Evolutionary conservation across 2,797 vertebrate genomes (phyloP).

Genomic region (Sus cebifrons): DNA sequence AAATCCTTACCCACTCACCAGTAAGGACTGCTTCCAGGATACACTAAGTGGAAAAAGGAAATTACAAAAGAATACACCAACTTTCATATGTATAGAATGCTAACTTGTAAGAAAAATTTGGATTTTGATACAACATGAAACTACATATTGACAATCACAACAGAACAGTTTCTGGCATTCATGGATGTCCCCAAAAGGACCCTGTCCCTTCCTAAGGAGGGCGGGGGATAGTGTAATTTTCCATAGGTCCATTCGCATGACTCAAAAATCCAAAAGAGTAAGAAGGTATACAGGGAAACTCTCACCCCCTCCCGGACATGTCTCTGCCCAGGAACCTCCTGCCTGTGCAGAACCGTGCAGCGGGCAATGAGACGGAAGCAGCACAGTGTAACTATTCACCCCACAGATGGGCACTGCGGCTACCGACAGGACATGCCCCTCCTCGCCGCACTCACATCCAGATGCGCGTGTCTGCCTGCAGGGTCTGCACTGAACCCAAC

Average conservation of each 20-base stretch:
- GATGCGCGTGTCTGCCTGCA: accelerated
- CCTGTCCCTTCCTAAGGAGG: not conserved
- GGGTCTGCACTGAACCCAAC: accelerated
- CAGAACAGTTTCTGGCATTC: not conserved
- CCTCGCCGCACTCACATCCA: accelerated
- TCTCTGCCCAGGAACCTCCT: not conserved
- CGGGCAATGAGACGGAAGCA: accelerated
- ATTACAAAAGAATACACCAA: no score
- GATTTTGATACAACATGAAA: not conserved
- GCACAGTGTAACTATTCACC: accelerated
- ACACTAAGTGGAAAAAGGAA: not conserved
- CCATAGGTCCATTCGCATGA: not conserved
- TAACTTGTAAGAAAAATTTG: not conserved
- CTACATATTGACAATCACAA: not conserved
- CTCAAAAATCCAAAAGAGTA: not conserved
- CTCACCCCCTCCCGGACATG: accelerated
- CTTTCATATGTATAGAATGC: no score
- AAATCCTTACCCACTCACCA: not conserved
- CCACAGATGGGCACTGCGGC: accelerated
- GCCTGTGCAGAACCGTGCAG: not conserved
- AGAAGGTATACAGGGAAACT: not conserved
- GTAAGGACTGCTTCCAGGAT: not conserved
- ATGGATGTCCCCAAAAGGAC: not conserved
- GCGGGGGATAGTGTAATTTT: not conserved
- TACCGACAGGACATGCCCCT: not conserved